Evolutionary conservation across 2,797 vertebrate species (phyloP), one percentile per base, ranked within the genome.

Genomic region (Poeciliopsis presidionis): DNA sequence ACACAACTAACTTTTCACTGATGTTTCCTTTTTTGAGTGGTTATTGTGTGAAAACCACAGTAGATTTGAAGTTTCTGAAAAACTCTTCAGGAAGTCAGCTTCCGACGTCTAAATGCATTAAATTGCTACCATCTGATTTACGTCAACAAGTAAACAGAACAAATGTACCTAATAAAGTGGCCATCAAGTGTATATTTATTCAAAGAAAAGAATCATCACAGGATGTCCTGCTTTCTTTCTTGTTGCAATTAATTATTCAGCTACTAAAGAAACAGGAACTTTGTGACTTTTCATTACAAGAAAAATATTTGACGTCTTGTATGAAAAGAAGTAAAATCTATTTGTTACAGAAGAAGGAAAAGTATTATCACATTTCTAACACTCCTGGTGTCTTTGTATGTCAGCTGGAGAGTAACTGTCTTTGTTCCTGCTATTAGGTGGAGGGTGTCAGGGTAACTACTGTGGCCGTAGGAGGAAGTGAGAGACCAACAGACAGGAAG

Each of bases 401-500:
- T 36, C 5, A 75, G 63, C 22, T 25, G 3, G 77, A 73, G 0
- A 63, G 63, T 81, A 18, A 67, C 33, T 49, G 22, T 8, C 1
- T 78, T 77, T 84, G 20, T 55, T 86, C 45, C 75, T 76, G 14
- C 81, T 67, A 76, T 49, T 39, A 98, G 97, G 95, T 2, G 90
- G 93, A 51, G 96, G 95, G 87, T 97, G 97, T 85, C 95, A 96
- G 93, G 97, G 97, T 85, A 97, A 96, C 90, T 96, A 96, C 94
- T 98, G 97, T 84, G 97, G 96, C 84, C 96, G 95, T 90, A 97
- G 96, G 93, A 97, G 97, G 95, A 99, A 99, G 95, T 98, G 96
- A 97, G 90, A 93, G 75, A 87, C 84, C 72, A 81, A 80, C 76
- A 57, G 25, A 91, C 82, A 93, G 89, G 95, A 95, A 89, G 83